Conservation (phyloP, 1,140 invertebrate genomes). For the Micrasema longulum region DNA sequence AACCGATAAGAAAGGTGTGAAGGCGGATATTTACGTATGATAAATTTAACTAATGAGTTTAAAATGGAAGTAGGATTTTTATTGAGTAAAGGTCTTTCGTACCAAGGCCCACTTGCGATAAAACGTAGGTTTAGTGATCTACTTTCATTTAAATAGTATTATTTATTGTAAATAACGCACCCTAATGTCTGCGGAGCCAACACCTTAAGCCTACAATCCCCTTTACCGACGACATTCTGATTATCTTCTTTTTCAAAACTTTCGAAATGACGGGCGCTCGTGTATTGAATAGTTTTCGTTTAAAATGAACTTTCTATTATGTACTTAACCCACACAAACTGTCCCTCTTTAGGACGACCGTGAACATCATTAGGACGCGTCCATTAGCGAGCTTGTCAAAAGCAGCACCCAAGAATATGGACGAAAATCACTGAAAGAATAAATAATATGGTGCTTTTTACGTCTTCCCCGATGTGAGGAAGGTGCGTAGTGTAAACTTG, state of each 20-base stretch:
- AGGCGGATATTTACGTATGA: constrained; percentile 27
- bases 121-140: no score
- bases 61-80: neutral
- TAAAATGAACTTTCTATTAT: constrained; percentile 19
- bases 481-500: neutral
- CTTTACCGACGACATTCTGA: neutral
- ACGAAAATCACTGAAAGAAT: no score
- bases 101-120: constrained; percentile 3
- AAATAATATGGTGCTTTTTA: no score
- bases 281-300: neutral
- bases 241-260: constrained; percentile 4
- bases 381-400: constrained; percentile 1
- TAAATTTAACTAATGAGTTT: constrained; percentile 15
- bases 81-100: neutral
- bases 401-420: neutral
- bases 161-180: no score
- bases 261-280: constrained; percentile 13
- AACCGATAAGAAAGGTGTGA: constrained; percentile 3
- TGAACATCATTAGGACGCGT: constrained; percentile 10
- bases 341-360: constrained; percentile 10
- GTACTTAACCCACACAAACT: constrained; percentile 7
- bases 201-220: no score
- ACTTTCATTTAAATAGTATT: no score
- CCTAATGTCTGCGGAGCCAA: no score
- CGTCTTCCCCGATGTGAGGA: no score